phyloP scores from a whole-genome alignment of 2,888 invertebrate species.

The Pachycephus smyrnensis region DNA sequence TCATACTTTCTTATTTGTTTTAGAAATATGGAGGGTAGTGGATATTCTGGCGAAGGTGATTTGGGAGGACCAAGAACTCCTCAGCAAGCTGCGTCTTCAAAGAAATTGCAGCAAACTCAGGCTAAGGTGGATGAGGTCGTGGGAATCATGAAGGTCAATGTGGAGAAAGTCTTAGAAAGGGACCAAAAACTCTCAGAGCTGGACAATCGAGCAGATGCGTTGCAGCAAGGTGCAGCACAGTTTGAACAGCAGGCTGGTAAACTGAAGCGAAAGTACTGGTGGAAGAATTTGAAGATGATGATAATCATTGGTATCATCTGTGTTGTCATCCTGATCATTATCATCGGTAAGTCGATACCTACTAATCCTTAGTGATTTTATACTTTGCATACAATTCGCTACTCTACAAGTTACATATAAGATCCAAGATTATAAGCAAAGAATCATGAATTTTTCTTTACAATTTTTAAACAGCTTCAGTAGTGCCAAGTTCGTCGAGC shows the following conservation, averaged over 20 bases:
- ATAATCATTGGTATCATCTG: constrained; percentile 90
- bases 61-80: constrained; percentile 86
- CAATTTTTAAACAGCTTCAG: constrained; percentile 38
- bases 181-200: constrained; percentile 95
- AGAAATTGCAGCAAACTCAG: constrained; percentile 85
- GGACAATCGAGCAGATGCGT: constrained; percentile 94
- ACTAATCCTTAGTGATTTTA: neutral
- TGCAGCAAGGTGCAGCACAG: constrained; percentile 94
- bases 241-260: constrained; percentile 98
- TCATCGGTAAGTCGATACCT: constrained; percentile 80
- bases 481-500: constrained; percentile 41
- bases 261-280: constrained; percentile 96
- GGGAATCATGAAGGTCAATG: constrained; percentile 95
- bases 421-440: neutral
- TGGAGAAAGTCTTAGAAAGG: constrained; percentile 95
- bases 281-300: constrained; percentile 98
- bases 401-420: neutral
- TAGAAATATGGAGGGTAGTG: constrained; percentile 65
- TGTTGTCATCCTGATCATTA: constrained; percentile 83
- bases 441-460: neutral
- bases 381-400: neutral
- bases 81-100: constrained; percentile 83
- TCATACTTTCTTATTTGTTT: constrained; percentile 15
- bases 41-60: constrained; percentile 75
- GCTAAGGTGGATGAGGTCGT: constrained; percentile 91